Evolutionary conservation across 2,113 vertebrate genomes (phyloP).

Genomic region (Thymallus thymallus): DNA sequence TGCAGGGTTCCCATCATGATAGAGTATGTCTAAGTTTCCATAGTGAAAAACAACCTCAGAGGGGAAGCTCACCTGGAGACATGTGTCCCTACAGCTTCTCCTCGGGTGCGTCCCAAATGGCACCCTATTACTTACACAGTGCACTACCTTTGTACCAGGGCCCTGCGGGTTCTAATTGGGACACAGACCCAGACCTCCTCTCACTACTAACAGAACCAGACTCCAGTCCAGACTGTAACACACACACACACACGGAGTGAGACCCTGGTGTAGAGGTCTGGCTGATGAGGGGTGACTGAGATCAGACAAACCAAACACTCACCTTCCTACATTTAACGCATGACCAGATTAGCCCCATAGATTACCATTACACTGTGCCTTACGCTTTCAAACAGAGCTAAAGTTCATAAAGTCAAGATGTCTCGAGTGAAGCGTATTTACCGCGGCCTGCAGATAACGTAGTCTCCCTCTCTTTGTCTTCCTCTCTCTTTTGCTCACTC

Average conservation of each 20-base stretch:
- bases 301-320: neutral
- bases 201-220: neutral
- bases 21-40: conserved; percentile 1
- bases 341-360: conserved; percentile 15
- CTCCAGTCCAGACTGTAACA: neutral
- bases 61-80: conserved; percentile 13
- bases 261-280: neutral
- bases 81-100: neutral
- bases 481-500: conserved; percentile 32
- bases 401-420: conserved; percentile 19
- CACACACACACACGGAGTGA: neutral
- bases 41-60: conserved; percentile 15
- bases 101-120: neutral
- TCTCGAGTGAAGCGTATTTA: neutral
- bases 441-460: neutral
- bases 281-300: conserved; percentile 21
- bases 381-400: conserved; percentile 8
- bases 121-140: too few species aligned
- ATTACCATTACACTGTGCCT: conserved; percentile 2
- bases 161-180: too few species aligned
- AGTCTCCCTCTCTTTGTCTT: neutral
- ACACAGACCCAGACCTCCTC: too few species aligned
- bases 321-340: conserved; percentile 21
- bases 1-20: conserved; percentile 8
- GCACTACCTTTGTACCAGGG: too few species aligned